phyloP scores from a whole-genome alignment of 2,797 vertebrate genomes.

The Xenentodon cancila region DNA sequence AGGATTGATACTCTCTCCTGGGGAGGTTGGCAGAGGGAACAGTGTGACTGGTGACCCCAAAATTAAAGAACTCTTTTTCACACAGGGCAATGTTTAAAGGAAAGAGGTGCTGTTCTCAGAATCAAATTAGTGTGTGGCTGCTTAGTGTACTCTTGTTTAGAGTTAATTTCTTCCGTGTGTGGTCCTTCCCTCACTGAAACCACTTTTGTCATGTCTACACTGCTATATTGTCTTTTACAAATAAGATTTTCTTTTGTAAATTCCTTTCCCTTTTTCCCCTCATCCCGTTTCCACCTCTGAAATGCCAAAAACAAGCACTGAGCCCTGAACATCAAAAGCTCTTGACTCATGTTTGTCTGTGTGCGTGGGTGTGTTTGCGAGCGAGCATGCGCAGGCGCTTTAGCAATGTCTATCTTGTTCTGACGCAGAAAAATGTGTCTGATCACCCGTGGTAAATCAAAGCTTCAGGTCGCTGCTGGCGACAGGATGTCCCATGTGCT shows the following conservation, averaged over 20 bases:
- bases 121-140: slow-evolving; percentile 28
- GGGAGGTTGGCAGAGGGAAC: slow-evolving; percentile 56
- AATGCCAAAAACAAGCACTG: slow-evolving; percentile 47
- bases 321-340: slow-evolving; percentile 61
- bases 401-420: slow-evolving; percentile 41
- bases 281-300: slow-evolving; percentile 27
- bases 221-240: slow-evolving; percentile 27
- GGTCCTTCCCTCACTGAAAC: slow-evolving; percentile 26
- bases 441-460: slow-evolving; percentile 69
- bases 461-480: slow-evolving; percentile 66
- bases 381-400: slow-evolving; percentile 10
- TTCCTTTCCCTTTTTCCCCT: slow-evolving; percentile 24
- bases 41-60: slow-evolving; percentile 34
- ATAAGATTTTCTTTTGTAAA: slow-evolving; percentile 41
- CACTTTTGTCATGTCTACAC: slow-evolving; percentile 15
- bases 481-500: slow-evolving; percentile 62
- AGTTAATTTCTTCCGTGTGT: slow-evolving; percentile 21
- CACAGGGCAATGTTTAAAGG: not conserved
- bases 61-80: slow-evolving; percentile 13
- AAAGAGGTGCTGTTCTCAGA: slow-evolving; percentile 9
- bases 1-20: slow-evolving; percentile 95
- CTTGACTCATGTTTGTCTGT: slow-evolving; percentile 18
- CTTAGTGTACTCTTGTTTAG: not conserved
- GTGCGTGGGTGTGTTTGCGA: slow-evolving; percentile 48
- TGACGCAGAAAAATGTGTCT: slow-evolving; percentile 63